Evolutionary conservation across 2,797 vertebrate species (phyloP), one percentile per base, ranked within the genome.

Genomic region (Cephalopachus bancanus): DNA sequence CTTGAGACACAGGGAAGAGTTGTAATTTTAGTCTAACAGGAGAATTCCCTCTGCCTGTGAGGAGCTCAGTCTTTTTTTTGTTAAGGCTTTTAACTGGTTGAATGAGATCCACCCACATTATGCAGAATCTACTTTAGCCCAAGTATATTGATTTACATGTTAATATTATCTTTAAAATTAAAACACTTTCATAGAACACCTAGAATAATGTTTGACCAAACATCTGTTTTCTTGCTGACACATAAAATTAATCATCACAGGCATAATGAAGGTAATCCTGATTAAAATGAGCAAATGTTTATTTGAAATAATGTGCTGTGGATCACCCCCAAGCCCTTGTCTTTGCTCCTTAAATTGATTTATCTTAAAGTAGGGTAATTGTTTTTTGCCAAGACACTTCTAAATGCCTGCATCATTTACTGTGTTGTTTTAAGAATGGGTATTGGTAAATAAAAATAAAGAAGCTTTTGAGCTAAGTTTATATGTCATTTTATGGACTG

Each of bases 231-330:
- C 16, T 53, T 78, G 49, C 71, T 92, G 51, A 88, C 53, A 76
- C n/a, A 75, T n/a, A 87, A 87, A 87, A 44, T 81, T 95, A 87
- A 80, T 53, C 30, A 81, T 30, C 83, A 67, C 28, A 37, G 60
- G 7, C 44, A 19, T 9, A 59, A 49, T 62, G 37, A 93, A 91
- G 80, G 37, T 85, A 59, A n/a, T 69, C 19, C 19, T 90, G 75
- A 90, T 86, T 93, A 96, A 84, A 79, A 60, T 76, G 37, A 88
- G 37, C 15, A 55, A 84, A 74, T 86, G 5, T 10, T 30, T 95
- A 10, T 37, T 89, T 60, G n/a, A 71, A 64, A 89, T 83, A 55
- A 71, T 64, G 37, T 57, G 2, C 53, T 71, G 26, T 78, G 71
- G 79, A 28, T 69, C 20, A 51, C 20, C 55, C 49, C 9, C 16